Conservation (phyloP, 2,113 vertebrate species). For the Lophura nycthemera region DNA sequence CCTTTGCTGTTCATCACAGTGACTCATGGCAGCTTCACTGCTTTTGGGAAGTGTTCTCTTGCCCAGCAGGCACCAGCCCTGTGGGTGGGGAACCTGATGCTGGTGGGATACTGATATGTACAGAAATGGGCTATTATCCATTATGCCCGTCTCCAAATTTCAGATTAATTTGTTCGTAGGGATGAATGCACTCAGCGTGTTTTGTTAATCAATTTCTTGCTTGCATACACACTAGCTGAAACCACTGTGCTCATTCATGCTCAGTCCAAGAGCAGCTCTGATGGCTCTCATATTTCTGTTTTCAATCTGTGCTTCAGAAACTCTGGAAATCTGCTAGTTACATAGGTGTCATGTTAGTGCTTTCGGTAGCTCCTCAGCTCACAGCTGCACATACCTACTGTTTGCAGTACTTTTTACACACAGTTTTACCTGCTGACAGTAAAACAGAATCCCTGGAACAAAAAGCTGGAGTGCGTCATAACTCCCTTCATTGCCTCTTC, state of each 20-base stretch:
- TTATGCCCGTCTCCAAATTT: background rate
- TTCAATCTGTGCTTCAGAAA: background rate
- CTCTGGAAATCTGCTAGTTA: background rate
- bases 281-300: background rate
- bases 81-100: background rate
- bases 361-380: background rate
- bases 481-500: background rate
- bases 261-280: background rate
- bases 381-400: background rate
- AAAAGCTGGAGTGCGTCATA: background rate
- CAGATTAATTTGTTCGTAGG: background rate
- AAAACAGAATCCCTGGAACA: background rate
- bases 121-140: background rate
- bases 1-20: background rate
- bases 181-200: background rate
- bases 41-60: background rate
- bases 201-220: background rate
- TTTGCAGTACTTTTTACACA: background rate
- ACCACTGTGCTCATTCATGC: background rate
- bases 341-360: background rate
- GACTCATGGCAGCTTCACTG: conserved; percentile 1
- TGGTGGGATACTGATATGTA: background rate
- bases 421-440: background rate
- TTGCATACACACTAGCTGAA: background rate
- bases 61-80: background rate